Evolutionary conservation across 2,888 invertebrate species (phyloP), one percentile per base, ranked within the genome.

Genomic region (Trichopria drosophilae): DNA sequence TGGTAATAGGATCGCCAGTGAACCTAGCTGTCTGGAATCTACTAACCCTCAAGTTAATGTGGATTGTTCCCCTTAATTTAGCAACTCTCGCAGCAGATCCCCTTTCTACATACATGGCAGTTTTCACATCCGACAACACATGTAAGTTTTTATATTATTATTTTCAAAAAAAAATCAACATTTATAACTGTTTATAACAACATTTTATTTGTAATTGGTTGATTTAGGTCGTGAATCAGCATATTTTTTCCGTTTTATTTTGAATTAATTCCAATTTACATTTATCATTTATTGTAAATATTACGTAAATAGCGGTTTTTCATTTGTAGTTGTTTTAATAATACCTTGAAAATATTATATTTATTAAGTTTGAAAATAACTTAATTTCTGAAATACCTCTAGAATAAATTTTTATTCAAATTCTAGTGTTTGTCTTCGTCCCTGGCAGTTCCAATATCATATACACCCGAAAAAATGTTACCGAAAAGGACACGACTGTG

Each of bases 21-120:
- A 81, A 82, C 52, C 61, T 89, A 6, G 81, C 81, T 3, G 85
- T 87, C 2, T 89, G 89, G 89, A 86, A 88, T 76, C 74, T 88
- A 12, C 71, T 87, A 41, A 84, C 85, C 1, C 75, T 87, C n/a
- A 79, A 82, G 16, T 77, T 90, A 41, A 77, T 80, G 19, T 90
- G 90, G 90, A 79, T 78, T 37, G 86, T 88, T 3, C 73, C 79
- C 10, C 54, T 84, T 9, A 69, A 75, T 24, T 72, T 81, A 2
- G 64, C 75, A 9, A 69, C 78, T 31, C 67, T 86, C 26, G 69
- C 80, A 6, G 73, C 80, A 9, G 89, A 90, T 73, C 81, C 82
- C 1, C 76, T 80, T 37, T 83, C 85, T 1, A 81, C 81, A 39
- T 80, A 81, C 66, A 84, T 90, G 81, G 88, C 86, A 2, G 82